phyloP scores from a whole-genome alignment of 2,113 vertebrate genomes.

The Ciconia stormi region DNA sequence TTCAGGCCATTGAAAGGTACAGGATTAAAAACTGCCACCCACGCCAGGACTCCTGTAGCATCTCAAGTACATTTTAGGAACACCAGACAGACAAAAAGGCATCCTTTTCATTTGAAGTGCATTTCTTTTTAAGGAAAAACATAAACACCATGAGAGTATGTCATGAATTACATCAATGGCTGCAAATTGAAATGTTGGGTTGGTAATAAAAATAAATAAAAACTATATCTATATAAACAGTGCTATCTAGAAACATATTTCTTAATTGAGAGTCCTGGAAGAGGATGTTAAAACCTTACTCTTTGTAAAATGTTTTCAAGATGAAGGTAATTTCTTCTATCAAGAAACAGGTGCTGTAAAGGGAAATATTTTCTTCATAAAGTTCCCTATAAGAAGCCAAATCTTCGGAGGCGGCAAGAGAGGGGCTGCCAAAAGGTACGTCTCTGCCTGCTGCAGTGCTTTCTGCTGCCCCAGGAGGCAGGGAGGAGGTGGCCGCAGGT shows the following conservation, averaged over 20 bases:
- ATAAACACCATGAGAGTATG: background rate
- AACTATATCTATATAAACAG: slow-evolving; percentile 67
- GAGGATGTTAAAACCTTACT: background rate
- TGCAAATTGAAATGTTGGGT: slow-evolving; percentile 71
- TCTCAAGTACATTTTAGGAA: slow-evolving; percentile 46
- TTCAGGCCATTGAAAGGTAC: background rate
- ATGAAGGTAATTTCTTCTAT: background rate
- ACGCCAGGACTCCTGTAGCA: slow-evolving; percentile 33
- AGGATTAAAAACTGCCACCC: slow-evolving; percentile 59
- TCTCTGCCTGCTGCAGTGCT: background rate
- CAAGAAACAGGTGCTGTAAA: slow-evolving; percentile 7
- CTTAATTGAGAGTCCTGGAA: slow-evolving; percentile 24
- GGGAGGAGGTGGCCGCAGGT: background rate
- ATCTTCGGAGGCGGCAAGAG: background rate
- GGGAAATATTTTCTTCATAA: background rate
- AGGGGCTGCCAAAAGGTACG: background rate
- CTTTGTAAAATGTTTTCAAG: background rate
- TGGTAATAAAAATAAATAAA: slow-evolving; percentile 76
- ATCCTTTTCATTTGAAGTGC: slow-evolving; percentile 70
- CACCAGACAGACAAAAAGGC: background rate
- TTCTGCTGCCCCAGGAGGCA: background rate
- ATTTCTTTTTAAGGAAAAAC: slow-evolving; percentile 62
- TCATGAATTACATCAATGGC: slow-evolving; percentile 64
- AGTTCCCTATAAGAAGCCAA: background rate
- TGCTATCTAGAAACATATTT: slow-evolving; percentile 51